These are phyloP conservation scores for Tetrao urogallus DNA, from an alignment of 2,113 vertebrate genomes.

Conservation along the genomic window DNA sequence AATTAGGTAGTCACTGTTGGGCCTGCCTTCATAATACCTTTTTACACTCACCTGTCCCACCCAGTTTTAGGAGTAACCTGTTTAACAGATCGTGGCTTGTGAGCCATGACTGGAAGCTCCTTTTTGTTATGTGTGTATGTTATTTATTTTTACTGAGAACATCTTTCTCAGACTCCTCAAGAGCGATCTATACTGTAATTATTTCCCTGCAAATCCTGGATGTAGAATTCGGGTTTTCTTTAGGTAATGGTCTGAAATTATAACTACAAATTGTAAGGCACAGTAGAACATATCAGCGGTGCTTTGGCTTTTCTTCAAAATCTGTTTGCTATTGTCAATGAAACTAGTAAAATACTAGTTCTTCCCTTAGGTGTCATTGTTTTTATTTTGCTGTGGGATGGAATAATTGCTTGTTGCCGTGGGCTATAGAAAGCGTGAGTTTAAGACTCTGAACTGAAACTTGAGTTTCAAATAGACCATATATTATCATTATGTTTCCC, in stretches of 20 bases:
- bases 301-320: background rate
- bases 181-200: slow-evolving; percentile 12
- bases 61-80: slow-evolving; percentile 32
- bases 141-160: slow-evolving; percentile 28
- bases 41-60: slow-evolving; percentile 30
- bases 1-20: background rate
- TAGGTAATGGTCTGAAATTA: background rate
- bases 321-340: background rate
- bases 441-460: background rate
- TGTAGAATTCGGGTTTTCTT: background rate
- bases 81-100: background rate
- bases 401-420: background rate
- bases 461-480: background rate
- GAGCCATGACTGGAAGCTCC: background rate
- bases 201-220: background rate
- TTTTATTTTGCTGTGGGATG: slow-evolving; percentile 8
- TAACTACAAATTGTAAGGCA: background rate
- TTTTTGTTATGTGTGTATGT: background rate
- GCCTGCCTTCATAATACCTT: slow-evolving; percentile 6
- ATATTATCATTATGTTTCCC: background rate
- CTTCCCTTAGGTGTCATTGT: background rate
- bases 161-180: background rate
- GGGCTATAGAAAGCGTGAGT: background rate
- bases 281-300: background rate
- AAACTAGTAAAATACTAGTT: slow-evolving; percentile 7